Evolutionary conservation across 2,888 invertebrate genomes (phyloP).

Genomic region (Clanis bilineata): DNA sequence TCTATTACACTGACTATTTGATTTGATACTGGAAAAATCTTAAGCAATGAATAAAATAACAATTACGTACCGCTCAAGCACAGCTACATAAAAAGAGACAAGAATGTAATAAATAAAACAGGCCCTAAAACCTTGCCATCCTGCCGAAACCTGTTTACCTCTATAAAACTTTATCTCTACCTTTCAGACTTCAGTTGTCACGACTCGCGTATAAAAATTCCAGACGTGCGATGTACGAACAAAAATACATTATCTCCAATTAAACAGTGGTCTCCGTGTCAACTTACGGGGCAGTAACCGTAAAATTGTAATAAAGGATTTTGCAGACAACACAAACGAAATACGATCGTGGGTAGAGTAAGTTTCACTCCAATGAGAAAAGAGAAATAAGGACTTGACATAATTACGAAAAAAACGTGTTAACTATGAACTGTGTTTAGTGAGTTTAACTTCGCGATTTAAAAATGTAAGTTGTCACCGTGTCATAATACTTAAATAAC

Average conservation of each 20-base stretch:
- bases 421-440: too few species aligned
- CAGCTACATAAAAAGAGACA: not conserved
- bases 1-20: not conserved
- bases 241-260: slow-evolving; percentile 5
- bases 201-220: not conserved
- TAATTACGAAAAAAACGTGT: too few species aligned
- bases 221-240: not conserved
- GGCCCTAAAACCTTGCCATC: not conserved
- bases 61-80: not conserved
- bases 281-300: slow-evolving; percentile 27
- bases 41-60: not conserved
- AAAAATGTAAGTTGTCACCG: too few species aligned
- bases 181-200: not conserved
- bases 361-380: slow-evolving; percentile 21
- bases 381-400: too few species aligned
- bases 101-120: not conserved
- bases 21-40: not conserved
- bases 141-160: not conserved
- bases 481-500: too few species aligned
- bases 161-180: not conserved
- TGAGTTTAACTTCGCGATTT: too few species aligned
- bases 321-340: slow-evolving; percentile 27
- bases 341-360: slow-evolving; percentile 21
- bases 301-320: slow-evolving; percentile 31
- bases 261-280: slow-evolving; percentile 16